These are phyloP conservation scores for Tachystola acroxantha DNA, from an alignment of 2,888 invertebrate species.

Conservation along the genomic window DNA sequence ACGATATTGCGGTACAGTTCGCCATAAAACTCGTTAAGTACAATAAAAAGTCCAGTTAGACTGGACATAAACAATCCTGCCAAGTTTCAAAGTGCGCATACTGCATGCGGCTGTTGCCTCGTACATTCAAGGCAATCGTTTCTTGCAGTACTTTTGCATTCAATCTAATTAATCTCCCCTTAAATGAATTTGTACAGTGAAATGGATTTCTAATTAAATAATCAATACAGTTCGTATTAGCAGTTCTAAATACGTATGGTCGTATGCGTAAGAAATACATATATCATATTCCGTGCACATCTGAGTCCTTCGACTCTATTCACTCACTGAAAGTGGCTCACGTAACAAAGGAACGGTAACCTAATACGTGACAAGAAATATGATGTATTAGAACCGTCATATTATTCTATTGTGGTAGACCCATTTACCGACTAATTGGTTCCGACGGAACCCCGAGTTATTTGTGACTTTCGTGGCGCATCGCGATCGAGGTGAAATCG, in stretches of 20 bases:
- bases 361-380: constrained; percentile 72
- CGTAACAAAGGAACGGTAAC: constrained; percentile 75
- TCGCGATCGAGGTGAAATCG: constrained; percentile 48
- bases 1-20: no score
- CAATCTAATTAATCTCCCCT: neutral
- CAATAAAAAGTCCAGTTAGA: no score
- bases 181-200: constrained; percentile 5
- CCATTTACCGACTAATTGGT: constrained; percentile 64
- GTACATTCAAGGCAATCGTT: constrained; percentile 8
- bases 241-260: neutral
- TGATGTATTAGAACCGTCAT: constrained; percentile 59
- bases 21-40: no score
- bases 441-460: constrained; percentile 40
- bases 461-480: constrained; percentile 40
- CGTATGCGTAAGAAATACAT: constrained; percentile 57
- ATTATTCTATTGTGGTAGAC: constrained; percentile 56
- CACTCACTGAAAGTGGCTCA: constrained; percentile 72
- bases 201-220: constrained; percentile 3
- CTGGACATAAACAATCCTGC: no score
- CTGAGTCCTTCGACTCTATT: constrained; percentile 55
- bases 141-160: neutral
- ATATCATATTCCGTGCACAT: constrained; percentile 71
- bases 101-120: neutral
- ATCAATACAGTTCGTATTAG: neutral
- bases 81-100: neutral